phyloP scores from a whole-genome alignment of 2,113 vertebrate species.

The Strix uralensis region DNA sequence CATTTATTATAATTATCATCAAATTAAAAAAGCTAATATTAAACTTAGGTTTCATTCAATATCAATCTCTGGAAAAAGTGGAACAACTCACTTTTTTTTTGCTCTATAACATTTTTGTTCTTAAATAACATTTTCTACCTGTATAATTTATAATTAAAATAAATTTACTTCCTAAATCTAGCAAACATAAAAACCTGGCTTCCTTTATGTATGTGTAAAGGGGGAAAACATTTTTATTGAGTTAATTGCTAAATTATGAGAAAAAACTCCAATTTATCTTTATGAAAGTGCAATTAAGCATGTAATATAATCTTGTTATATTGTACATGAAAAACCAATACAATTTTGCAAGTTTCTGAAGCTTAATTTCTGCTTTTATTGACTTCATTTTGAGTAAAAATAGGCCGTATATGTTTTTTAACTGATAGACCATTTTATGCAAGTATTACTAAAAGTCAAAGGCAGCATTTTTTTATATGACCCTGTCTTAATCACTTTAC shows the following conservation, averaged over 20 bases:
- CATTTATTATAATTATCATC: neutral
- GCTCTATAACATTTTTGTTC: neutral
- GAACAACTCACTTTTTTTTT: neutral
- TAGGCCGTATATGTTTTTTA: neutral
- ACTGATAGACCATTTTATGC: neutral
- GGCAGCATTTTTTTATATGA: neutral
- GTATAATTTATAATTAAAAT: neutral
- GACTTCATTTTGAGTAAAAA: neutral
- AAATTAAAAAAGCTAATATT: neutral
- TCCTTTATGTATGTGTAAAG: neutral
- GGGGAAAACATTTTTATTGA: neutral
- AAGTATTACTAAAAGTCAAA: neutral
- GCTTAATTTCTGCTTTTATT: neutral
- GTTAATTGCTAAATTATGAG: neutral
- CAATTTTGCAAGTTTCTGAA: neutral
- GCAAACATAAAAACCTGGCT: neutral
- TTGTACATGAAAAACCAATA: accelerated
- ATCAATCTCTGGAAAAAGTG: neutral
- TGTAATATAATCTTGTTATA: neutral
- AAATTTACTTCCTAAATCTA: neutral
- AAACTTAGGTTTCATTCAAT: neutral
- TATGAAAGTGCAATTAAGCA: neutral
- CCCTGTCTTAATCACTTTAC: neutral
- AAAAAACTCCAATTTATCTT: neutral
- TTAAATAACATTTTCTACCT: neutral